phyloP scores from a whole-genome alignment of 2,888 invertebrate species.

The Lampropteryx suffumata region DNA sequence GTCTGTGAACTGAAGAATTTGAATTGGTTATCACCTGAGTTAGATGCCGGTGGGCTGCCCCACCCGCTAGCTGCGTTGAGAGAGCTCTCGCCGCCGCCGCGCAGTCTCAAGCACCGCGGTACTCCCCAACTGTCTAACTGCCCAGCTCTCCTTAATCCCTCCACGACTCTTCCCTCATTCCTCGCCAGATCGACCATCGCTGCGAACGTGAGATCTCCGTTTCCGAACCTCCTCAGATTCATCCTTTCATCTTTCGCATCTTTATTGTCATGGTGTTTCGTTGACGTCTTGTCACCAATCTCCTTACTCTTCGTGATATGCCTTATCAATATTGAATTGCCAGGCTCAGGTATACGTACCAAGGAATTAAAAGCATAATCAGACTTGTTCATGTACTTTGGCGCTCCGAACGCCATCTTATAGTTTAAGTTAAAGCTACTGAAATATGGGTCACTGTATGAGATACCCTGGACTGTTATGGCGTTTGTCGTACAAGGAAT shows the following conservation, averaged over 20 bases:
- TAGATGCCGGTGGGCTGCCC: slow-evolving; percentile 89
- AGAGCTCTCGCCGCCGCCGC: slow-evolving; percentile 92
- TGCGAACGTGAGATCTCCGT: slow-evolving; percentile 78
- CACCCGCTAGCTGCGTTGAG: slow-evolving; percentile 90
- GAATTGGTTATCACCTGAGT: slow-evolving; percentile 71
- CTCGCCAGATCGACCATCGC: slow-evolving; percentile 70
- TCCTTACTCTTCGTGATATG: slow-evolving; percentile 28
- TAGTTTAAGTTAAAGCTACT: slow-evolving; percentile 84
- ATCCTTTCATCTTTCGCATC: slow-evolving; percentile 55
- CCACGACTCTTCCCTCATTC: slow-evolving; percentile 58
- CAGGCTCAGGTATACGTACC: slow-evolving; percentile 81
- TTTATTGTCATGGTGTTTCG: slow-evolving; percentile 78
- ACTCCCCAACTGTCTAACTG: slow-evolving; percentile 82
- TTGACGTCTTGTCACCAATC: slow-evolving; percentile 60
- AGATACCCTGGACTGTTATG: slow-evolving; percentile 85
- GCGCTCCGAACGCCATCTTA: slow-evolving; percentile 82
- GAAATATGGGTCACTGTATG: slow-evolving; percentile 84
- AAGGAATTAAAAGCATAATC: slow-evolving; percentile 84
- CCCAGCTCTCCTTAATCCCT: slow-evolving; percentile 49
- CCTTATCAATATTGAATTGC: slow-evolving; percentile 46
- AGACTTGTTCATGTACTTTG: slow-evolving; percentile 84
- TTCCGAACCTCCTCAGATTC: slow-evolving; percentile 65
- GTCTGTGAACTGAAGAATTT: too few species aligned
- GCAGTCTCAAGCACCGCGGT: slow-evolving; percentile 84
- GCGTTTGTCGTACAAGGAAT: slow-evolving; percentile 84